A percentile compares a stretch with the other conserved stretches of the same genome.
Evolutionary conservation across 1,140 invertebrate genomes (phyloP).

Genomic region (Drosophila santomea): DNA sequence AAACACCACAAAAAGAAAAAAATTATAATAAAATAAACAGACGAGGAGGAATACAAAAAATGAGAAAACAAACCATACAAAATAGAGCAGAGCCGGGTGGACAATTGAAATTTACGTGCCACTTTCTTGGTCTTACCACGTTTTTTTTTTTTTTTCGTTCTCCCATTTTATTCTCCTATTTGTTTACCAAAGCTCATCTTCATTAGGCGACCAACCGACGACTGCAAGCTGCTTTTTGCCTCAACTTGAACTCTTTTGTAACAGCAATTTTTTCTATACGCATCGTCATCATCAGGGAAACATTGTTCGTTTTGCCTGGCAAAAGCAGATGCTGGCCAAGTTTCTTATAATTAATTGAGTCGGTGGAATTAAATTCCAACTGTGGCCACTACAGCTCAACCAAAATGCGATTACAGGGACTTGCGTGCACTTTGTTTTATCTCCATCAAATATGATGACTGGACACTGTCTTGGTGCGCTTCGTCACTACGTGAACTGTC

Average conservation of each 20-base stretch:
- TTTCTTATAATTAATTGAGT: conserved; percentile 38
- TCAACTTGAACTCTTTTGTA: conserved; percentile 49
- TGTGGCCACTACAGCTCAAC: not conserved
- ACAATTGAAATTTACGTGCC: conserved; percentile 79
- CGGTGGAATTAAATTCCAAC: conserved; percentile 5
- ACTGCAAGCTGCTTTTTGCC: conserved; percentile 37
- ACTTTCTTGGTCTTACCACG: conserved; percentile 57
- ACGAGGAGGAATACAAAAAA: conserved; percentile 9
- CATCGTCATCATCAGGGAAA: conserved; percentile 41
- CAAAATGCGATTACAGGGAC: not conserved
- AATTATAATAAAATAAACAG: conserved; percentile 81
- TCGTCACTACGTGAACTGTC: too few relatives aligned
- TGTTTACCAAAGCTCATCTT: conserved; percentile 49
- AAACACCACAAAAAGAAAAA: conserved; percentile 17
- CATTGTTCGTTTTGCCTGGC: conserved; percentile 9
- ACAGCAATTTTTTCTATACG: conserved; percentile 16
- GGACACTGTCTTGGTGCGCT: too few relatives aligned
- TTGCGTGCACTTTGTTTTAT: not conserved
- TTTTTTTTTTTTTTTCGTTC: conserved; percentile 36
- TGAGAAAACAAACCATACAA: conserved; percentile 6
- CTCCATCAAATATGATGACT: not conserved
- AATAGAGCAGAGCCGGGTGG: conserved; percentile 49
- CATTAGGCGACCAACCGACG: conserved; percentile 53
- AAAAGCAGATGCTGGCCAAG: conserved; percentile 9
- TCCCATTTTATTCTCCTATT: conserved; percentile 16